A percentile compares a stretch with the other conserved stretches of the same genome.
These are phyloP conservation scores for Aspidiotus destructor DNA, from an alignment of 2,888 invertebrate genomes.

Conservation along the genomic window DNA sequence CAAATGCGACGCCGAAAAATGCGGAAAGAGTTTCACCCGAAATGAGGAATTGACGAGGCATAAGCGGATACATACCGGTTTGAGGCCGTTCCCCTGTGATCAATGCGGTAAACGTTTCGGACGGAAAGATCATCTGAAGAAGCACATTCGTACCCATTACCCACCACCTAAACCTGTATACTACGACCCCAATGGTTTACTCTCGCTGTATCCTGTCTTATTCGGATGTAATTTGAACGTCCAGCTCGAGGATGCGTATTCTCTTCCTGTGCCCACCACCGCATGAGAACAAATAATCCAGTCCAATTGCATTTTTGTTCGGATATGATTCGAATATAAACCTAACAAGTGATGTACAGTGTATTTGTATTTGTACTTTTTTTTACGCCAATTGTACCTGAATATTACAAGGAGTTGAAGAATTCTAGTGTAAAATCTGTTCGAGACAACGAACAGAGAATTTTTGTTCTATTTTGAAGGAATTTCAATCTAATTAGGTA, in stretches of 20 bases:
- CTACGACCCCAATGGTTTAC: slow-evolving; percentile 21
- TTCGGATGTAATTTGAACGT: slow-evolving; percentile 18
- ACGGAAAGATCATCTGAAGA: slow-evolving; percentile 86
- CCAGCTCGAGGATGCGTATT: background rate
- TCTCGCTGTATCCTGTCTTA: slow-evolving; percentile 32
- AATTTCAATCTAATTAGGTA: too few species aligned
- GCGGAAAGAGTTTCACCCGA: slow-evolving; percentile 81
- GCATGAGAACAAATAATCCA: too few species aligned
- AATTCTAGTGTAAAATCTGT: too few species aligned
- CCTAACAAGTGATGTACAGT: too few species aligned
- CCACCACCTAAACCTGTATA: slow-evolving; percentile 31
- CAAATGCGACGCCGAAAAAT: slow-evolving; percentile 72
- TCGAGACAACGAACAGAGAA: too few species aligned
- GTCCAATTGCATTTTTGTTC: too few species aligned
- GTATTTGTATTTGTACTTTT: background rate
- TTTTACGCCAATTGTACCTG: background rate
- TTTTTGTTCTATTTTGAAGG: too few species aligned
- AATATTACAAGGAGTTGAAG: too few species aligned
- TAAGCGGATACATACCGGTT: slow-evolving; percentile 77
- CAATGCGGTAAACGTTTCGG: slow-evolving; percentile 89
- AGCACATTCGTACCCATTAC: slow-evolving; percentile 73
- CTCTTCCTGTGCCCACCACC: too few species aligned
- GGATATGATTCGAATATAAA: too few species aligned
- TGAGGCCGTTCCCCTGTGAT: slow-evolving; percentile 74
- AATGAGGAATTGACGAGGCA: slow-evolving; percentile 89